These are phyloP conservation scores for Aphrophora alni DNA, from an alignment of 2,888 invertebrate species.

Conservation along the genomic window DNA sequence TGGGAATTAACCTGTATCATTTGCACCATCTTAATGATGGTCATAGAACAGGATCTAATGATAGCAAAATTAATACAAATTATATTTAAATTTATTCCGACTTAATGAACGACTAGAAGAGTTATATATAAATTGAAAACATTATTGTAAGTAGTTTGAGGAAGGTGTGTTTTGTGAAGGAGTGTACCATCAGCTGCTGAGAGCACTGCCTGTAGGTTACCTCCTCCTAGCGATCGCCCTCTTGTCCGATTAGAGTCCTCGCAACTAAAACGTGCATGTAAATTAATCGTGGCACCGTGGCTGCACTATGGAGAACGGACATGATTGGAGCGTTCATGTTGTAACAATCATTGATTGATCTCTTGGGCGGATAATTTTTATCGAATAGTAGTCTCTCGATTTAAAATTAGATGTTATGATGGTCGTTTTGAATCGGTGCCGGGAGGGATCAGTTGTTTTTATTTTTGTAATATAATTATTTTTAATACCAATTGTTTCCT, in stretches of 20 bases:
- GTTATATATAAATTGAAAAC: background rate
- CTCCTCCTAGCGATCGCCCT: background rate
- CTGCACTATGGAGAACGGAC: conserved; percentile 5
- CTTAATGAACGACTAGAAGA: background rate
- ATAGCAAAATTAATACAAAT: background rate
- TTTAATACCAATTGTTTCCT: conserved; percentile 39
- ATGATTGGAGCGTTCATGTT: conserved; percentile 24
- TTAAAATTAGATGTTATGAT: conserved; percentile 34
- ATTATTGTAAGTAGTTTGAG: background rate
- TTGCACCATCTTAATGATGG: background rate
- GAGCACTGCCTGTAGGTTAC: background rate
- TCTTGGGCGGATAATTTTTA: conserved; percentile 31
- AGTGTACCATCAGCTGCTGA: conserved; percentile 9
- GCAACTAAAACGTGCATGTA: conserved; percentile 18
- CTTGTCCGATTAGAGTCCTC: background rate
- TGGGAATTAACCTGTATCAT: background rate
- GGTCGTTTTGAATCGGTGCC: conserved; percentile 34
- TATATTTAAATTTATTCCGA: background rate
- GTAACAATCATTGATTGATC: conserved; percentile 29
- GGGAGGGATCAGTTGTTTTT: conserved; percentile 25
- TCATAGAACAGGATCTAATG: background rate
- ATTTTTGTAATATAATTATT: conserved; percentile 36
- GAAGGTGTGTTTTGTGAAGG: background rate
- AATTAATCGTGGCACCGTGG: conserved; percentile 28
- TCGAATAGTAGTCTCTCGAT: conserved; percentile 30